Evolutionary conservation across 2,113 vertebrate species (phyloP).

Genomic region (Desmodus rotundus): DNA sequence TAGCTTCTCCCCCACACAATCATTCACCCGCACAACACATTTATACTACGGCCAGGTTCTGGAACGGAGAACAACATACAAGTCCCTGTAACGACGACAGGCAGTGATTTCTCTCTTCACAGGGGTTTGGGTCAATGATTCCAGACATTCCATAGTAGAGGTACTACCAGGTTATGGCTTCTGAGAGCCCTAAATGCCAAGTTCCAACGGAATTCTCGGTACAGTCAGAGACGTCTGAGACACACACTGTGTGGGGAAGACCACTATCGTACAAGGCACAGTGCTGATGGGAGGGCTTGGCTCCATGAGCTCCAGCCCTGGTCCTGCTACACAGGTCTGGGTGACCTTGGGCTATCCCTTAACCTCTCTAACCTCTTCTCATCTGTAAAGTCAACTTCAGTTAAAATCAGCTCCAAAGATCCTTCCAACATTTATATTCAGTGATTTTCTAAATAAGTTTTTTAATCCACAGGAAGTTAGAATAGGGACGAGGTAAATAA

Average conservation of each 20-base stretch:
- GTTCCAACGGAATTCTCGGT: not conserved
- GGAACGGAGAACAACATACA: not conserved
- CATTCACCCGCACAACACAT: not conserved
- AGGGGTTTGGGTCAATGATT: not conserved
- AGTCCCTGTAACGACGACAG: not conserved
- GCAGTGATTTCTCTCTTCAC: not conserved
- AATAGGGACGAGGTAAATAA: not conserved
- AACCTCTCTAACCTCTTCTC: not conserved
- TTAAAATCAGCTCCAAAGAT: slow-evolving; percentile 6
- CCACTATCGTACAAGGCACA: not conserved
- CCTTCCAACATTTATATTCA: not conserved
- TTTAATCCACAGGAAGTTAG: not conserved
- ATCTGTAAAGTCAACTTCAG: not conserved
- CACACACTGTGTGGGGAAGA: not conserved
- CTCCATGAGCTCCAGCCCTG: not conserved
- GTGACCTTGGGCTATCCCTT: not conserved
- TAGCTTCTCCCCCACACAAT: not conserved
- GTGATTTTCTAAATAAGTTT: not conserved
- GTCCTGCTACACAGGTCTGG: not conserved
- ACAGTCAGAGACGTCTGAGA: not conserved
- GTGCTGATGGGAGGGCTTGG: not conserved
- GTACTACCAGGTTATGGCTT: not conserved
- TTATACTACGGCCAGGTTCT: not conserved
- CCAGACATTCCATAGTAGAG: not conserved
- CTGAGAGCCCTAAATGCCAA: not conserved